These are phyloP conservation scores for Stomorhina lunata DNA, from an alignment of 2,888 invertebrate species.

Conservation along the genomic window DNA sequence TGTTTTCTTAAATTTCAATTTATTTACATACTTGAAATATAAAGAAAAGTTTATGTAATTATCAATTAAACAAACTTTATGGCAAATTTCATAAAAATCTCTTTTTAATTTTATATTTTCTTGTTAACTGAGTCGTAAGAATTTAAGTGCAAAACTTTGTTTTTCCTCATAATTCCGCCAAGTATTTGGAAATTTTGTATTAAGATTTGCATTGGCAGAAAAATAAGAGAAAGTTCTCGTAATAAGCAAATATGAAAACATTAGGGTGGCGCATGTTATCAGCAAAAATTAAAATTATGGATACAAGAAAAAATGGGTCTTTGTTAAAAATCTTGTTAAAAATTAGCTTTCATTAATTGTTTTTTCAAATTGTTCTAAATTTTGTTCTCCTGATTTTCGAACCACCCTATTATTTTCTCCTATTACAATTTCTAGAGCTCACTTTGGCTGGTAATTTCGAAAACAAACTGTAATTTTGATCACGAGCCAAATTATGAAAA, in stretches of 20 bases:
- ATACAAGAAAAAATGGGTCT: no score
- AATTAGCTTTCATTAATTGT: no score
- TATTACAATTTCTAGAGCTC: not conserved
- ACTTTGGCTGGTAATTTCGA: not conserved
- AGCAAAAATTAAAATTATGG: no score
- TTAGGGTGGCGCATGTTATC: no score
- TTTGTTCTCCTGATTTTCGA: no score
- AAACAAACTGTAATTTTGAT: constrained; percentile 2
- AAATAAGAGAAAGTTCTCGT: not conserved
- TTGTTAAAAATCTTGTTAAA: no score
- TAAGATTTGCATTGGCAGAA: not conserved
- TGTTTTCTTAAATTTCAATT: no score
- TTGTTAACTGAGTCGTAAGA: constrained; percentile 15
- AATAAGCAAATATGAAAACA: no score
- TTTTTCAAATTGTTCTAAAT: no score
- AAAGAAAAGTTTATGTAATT: not conserved
- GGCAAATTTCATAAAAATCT: not conserved
- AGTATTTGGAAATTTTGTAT: not conserved
- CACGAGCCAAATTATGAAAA: constrained; percentile 18
- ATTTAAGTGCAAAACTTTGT: not conserved
- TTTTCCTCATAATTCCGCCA: not conserved
- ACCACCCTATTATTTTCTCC: no score
- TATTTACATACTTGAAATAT: no score
- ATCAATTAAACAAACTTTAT: not conserved
- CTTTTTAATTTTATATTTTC: not conserved